These are phyloP conservation scores for Oscheius onirici DNA, from an alignment of 2,888 invertebrate species.

Conservation along the genomic window DNA sequence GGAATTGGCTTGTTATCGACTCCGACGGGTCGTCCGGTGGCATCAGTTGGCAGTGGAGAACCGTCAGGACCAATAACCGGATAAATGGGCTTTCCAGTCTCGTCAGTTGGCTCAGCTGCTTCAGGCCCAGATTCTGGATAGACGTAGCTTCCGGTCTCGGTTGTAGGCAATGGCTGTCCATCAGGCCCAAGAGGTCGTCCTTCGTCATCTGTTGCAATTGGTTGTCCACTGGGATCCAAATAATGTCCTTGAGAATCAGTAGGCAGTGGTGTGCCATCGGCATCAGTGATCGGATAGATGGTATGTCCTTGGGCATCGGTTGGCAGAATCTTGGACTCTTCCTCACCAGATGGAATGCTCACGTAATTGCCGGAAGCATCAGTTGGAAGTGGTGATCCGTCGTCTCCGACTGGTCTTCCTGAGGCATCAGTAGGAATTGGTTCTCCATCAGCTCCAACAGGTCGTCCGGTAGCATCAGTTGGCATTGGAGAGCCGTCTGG, in stretches of 20 bases:
- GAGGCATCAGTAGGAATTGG: conserved; percentile 39
- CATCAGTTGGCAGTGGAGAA: conserved; percentile 36
- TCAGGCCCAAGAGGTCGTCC: conserved; percentile 39
- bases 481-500: conserved; percentile 41
- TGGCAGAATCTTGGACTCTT: too few species aligned
- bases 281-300: conserved; percentile 41
- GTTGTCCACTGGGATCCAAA: conserved; percentile 12
- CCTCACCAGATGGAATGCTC: conserved; percentile 25
- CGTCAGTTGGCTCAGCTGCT: conserved; percentile 47
- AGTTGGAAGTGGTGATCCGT: conserved; percentile 32
- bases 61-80: conserved; percentile 42
- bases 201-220: conserved; percentile 39
- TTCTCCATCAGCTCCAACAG: conserved; percentile 24
- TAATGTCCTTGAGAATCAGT: conserved; percentile 50
- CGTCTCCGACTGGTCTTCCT: conserved; percentile 31
- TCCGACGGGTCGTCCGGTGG: conserved; percentile 26
- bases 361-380: conserved; percentile 33
- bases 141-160: conserved; percentile 23
- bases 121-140: conserved; percentile 35
- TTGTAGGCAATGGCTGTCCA: conserved; percentile 35
- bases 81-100: conserved; percentile 41
- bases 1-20: conserved; percentile 39
- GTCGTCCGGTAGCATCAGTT: conserved; percentile 28
- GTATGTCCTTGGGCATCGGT: conserved; percentile 45
- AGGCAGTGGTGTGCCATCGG: conserved; percentile 46